Evolutionary conservation across 2,888 invertebrate species (phyloP).

Genomic region (Andrena flavipes): DNA sequence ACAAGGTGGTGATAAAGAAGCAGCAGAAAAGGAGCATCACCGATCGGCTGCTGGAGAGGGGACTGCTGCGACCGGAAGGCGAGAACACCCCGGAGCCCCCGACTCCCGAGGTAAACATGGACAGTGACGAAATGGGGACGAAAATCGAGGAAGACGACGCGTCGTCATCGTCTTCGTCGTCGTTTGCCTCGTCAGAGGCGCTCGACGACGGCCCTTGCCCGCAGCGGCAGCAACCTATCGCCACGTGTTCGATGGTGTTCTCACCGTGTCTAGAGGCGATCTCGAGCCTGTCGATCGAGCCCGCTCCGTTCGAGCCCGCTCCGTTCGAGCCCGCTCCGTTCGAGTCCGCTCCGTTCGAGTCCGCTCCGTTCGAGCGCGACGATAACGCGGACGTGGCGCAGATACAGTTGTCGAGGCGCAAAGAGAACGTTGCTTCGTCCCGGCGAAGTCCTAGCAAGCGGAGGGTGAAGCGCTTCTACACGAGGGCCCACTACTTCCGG

Average conservation of each 20-base stretch:
- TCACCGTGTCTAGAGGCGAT: not conserved
- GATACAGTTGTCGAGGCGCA: constrained; percentile 20
- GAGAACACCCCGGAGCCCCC: constrained; percentile 75
- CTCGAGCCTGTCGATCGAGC: not conserved
- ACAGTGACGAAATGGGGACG: constrained; percentile 55
- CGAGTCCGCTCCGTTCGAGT: not conserved
- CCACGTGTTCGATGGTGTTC: not conserved
- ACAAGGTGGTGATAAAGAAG: constrained; percentile 82
- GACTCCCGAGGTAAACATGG: constrained; percentile 76
- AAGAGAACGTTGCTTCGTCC: not conserved
- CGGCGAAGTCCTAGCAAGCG: constrained; percentile 24
- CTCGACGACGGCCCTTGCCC: constrained; percentile 5
- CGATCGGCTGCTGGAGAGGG: constrained; percentile 78
- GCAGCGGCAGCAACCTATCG: not conserved
- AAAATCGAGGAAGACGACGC: constrained; percentile 43
- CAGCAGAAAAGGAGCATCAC: constrained; percentile 81
- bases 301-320: not conserved
- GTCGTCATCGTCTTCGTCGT: constrained; percentile 2
- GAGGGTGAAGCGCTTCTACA: constrained; percentile 28
- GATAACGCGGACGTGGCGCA: not conserved
- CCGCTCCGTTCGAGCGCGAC: constrained; percentile 23
- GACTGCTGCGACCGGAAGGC: constrained; percentile 77
- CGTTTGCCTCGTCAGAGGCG: constrained; percentile 17
- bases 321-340: not conserved
- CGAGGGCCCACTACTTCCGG: constrained; percentile 51